Percentiles rank a stretch among this genome's conserved stretches.
Evolutionary conservation across 2,113 vertebrate species (phyloP).

Genomic region (Colinus virginianus): DNA sequence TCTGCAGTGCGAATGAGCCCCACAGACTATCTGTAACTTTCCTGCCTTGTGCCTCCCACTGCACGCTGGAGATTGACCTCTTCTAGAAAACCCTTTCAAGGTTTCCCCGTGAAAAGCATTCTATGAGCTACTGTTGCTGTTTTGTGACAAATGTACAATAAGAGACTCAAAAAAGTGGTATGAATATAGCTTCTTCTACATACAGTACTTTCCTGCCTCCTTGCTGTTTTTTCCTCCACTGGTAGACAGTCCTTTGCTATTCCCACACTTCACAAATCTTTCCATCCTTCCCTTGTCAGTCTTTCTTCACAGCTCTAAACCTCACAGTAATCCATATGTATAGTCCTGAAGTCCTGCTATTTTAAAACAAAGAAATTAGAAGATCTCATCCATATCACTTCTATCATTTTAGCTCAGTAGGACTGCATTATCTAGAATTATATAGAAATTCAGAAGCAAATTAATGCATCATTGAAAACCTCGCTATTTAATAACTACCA

Average conservation of each 20-base stretch:
- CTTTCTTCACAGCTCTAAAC: constrained; percentile 5
- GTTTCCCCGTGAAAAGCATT: constrained; percentile 8
- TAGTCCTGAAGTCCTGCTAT: not conserved
- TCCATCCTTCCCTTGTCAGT: not conserved
- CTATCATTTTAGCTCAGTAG: not conserved
- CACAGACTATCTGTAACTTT: not conserved
- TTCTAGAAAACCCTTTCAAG: not conserved
- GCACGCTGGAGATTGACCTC: not conserved
- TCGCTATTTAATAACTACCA: constrained; percentile 42
- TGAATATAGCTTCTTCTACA: not conserved
- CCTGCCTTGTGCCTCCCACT: not conserved
- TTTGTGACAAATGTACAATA: not conserved
- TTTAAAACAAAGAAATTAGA: not conserved
- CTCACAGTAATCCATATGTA: not conserved
- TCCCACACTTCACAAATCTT: not conserved
- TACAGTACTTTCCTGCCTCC: not conserved
- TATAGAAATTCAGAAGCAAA: not conserved
- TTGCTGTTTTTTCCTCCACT: not conserved
- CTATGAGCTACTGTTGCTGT: not conserved
- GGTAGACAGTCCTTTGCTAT: not conserved
- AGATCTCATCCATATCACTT: not conserved
- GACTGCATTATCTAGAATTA: not conserved
- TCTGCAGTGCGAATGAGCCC: not conserved
- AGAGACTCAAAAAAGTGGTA: not conserved
- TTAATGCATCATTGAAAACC: constrained; percentile 9